Evolutionary conservation across 2,888 invertebrate species (phyloP), one percentile per base, ranked within the genome.

Genomic region (Megastigmus dorsalis): DNA sequence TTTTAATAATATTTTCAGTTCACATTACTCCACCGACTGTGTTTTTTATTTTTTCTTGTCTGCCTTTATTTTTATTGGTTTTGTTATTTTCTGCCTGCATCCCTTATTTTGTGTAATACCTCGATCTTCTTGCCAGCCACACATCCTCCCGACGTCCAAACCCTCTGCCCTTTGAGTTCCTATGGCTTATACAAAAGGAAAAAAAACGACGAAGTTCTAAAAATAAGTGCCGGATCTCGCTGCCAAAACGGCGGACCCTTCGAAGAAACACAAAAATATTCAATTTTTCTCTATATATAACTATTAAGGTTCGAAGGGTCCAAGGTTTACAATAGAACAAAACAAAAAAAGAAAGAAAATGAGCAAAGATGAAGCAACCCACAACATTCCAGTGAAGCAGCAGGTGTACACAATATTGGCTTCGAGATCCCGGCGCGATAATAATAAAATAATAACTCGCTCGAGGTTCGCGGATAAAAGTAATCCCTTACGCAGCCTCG

Each of bases 1-100:
- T 88, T 88, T 88, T 87, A 88, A 88, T 88, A 88, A 88, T 88
- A 88, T 88, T 88, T 88, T 87, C 86, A 87, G 87, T 88, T 88
- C 88, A 77, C 82, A 88, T 86, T 87, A 88, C 81, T 84, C 79
- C 78, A 80, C 75, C 81, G 82, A 80, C 80, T 82, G 84, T 75
- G 81, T 84, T 84, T 81, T 57, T 74, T 69, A 57, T 76, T 76
- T 78, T 67, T 57, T 63, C 65, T 74, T 38, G 7, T 76, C 36
- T 50, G 6, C 41, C 63, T 74, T 55, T 1, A 20, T 45, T 57
- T 45, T 59, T 30, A 38, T 66, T 36, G 20, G 52, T 48, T 57
- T 45, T 26, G 15, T 15, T 45, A n/a, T 26, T 36, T 48, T 20
- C 57, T 55, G 3, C 65, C 30, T 66, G 20, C 28, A 20, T 55